phyloP scores from a whole-genome alignment of 1,140 invertebrate genomes.

The Hermatobates lingyangjiaoensis region DNA sequence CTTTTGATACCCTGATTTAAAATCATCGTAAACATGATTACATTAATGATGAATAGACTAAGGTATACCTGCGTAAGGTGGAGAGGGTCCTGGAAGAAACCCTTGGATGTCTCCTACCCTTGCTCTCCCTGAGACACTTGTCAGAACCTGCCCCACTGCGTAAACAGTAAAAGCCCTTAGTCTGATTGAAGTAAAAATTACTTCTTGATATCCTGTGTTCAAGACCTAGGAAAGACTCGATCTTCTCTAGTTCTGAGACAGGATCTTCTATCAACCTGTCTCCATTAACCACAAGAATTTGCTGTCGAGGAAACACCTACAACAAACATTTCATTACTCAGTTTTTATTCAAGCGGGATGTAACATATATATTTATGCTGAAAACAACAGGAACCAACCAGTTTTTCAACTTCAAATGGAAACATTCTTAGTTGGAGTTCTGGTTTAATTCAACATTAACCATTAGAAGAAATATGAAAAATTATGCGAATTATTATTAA shows the following conservation, averaged over 20 bases:
- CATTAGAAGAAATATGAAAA: too few species aligned
- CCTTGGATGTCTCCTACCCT: conserved; percentile 78
- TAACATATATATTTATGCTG: too few species aligned
- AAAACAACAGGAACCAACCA: too few species aligned
- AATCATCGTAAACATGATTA: too few species aligned
- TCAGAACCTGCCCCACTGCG: conserved; percentile 56
- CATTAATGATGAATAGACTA: too few species aligned
- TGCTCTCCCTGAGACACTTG: conserved; percentile 84
- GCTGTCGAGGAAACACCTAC: conserved; percentile 60
- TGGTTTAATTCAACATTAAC: too few species aligned
- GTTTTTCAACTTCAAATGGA: too few species aligned
- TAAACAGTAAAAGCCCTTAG: conserved; percentile 92
- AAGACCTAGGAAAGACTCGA: conserved; percentile 73
- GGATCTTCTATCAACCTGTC: conserved; percentile 90
- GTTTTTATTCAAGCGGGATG: too few species aligned
- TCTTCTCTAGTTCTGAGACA: conserved; percentile 67
- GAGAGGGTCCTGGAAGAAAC: conserved; percentile 67
- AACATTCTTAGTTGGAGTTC: too few species aligned
- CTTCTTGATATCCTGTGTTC: conserved; percentile 57
- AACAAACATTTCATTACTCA: too few species aligned
- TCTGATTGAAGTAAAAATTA: conserved; percentile 93
- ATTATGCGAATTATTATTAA: too few species aligned
- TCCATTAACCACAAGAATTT: conserved; percentile 87
- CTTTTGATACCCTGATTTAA: too few species aligned
- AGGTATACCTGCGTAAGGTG: conserved; percentile 21